Conservation (phyloP, 2,888 invertebrate genomes). For the Psylliodes chrysocephalus region DNA sequence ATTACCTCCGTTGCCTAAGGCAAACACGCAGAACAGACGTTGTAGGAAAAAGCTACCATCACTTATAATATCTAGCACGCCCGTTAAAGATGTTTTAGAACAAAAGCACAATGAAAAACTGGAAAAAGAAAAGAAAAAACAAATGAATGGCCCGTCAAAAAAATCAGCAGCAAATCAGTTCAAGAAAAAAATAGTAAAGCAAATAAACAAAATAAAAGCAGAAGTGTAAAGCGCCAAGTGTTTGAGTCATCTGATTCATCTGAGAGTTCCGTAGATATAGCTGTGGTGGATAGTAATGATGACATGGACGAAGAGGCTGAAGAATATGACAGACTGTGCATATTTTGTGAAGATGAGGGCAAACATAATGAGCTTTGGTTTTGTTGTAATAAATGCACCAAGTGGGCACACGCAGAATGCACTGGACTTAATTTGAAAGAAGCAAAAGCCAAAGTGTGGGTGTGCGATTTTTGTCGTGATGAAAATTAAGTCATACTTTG, state of each 20-base stretch:
- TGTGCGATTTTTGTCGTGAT: too few species aligned
- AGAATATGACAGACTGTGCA: constrained; percentile 9
- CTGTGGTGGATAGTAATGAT: constrained; percentile 20
- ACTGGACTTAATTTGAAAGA: too few species aligned
- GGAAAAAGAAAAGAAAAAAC: constrained; percentile 8
- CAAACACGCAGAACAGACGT: constrained; percentile 18
- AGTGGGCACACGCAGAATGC: too few species aligned
- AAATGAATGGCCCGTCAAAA: constrained; percentile 14
- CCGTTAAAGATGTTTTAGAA: constrained; percentile 3
- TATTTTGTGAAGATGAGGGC: too few species aligned
- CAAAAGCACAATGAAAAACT: background rate
- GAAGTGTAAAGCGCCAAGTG: background rate
- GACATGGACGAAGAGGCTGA: constrained; percentile 3
- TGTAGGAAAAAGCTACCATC: constrained; percentile 17
- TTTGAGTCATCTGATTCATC: background rate
- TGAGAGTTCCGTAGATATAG: constrained; percentile 16
- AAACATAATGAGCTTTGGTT: too few species aligned
- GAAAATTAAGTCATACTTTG: background rate
- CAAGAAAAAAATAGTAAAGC: background rate
- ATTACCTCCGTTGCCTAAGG: constrained; percentile 16
- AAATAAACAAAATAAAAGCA: background rate
- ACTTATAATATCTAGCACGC: constrained; percentile 5
- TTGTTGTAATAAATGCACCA: too few species aligned
- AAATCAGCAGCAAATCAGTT: background rate
- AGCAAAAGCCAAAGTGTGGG: too few species aligned